Base-by-base conservation (phyloP, 2,888 invertebrate genomes). In the Catonia carolina region DNA sequence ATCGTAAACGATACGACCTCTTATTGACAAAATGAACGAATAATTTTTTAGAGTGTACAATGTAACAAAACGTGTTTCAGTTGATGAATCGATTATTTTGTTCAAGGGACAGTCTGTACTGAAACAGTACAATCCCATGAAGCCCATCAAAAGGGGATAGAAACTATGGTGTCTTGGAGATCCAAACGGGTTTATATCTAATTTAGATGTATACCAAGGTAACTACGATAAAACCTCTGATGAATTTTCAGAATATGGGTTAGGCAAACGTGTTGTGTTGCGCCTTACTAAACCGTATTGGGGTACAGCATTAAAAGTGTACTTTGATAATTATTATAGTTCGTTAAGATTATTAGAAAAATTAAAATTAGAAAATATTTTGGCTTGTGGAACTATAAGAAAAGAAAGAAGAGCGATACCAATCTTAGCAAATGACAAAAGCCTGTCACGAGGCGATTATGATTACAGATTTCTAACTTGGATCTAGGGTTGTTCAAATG, bases 151-250 rank as follows among this genome's bases (percentile, higher is more conserved):
- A 35, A 33, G 36, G 6, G 55, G 55, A 2, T 55, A 55, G 37
- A 55, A 55, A 48, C n/a, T 59, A 23, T 60, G 60, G 60, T 57
- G 57, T 39, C 41, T 56, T 4, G 53, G 51, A 6, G 56, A 59
- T 35, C 15, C 33, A 7, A 56, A 53, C 14, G 53, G 60, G 8
- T 57, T n/a, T 31, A 45, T 56, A 10, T n/a, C 39, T 3, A 14
- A 53, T 17, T 59, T 59, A 37, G 42, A 53, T 7, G 54, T 60
- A n/a, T 56, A 59, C 18, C 59, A 59, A 18, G 56, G 59, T 2
- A 20, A 52, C 15, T 8, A 35, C 18, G 53, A 53, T 37, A 36
- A 31, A 27, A 31, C 10, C n/a, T 7, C 22, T 27, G 53, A 27
- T 22, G 48, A 18, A 15, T 27, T 10, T 14, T 36, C 17, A 12